Conservation (phyloP, 2,113 vertebrate species). For the Pungitius pungitius region DNA sequence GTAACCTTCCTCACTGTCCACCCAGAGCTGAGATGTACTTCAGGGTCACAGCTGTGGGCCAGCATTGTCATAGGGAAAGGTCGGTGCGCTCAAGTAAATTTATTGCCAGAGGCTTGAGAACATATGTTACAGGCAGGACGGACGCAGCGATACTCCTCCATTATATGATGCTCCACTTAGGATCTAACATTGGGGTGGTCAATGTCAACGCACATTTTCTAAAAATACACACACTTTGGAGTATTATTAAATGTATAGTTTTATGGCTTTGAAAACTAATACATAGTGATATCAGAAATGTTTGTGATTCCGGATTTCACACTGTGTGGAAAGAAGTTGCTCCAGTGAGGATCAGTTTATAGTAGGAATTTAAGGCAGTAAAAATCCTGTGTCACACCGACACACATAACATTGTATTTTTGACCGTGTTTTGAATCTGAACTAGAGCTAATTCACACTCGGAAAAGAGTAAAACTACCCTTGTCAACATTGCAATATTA, state of each 20-base stretch:
- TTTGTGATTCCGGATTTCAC: background rate
- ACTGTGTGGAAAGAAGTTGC: background rate
- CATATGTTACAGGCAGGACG: slow-evolving; percentile 27
- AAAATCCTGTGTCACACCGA: background rate
- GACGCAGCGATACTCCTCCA: slow-evolving; percentile 17
- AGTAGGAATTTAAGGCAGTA: too few species aligned
- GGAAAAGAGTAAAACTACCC: background rate
- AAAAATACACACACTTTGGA: background rate
- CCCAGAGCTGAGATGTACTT: slow-evolving; percentile 64
- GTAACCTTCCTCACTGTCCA: slow-evolving; percentile 13
- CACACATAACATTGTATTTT: too few species aligned
- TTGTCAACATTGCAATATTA: background rate
- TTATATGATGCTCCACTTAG: slow-evolving; percentile 21
- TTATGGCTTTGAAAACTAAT: background rate
- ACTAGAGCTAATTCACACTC: background rate
- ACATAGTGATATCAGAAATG: background rate
- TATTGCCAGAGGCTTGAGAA: slow-evolving; percentile 44
- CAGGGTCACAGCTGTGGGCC: slow-evolving; percentile 81
- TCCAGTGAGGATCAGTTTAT: background rate
- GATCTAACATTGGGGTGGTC: background rate
- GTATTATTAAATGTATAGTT: background rate
- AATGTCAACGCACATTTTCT: background rate
- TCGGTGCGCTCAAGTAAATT: slow-evolving; percentile 51
- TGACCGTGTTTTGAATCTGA: background rate
- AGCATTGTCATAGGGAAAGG: slow-evolving; percentile 83